phyloP scores from a whole-genome alignment of 2,113 vertebrate species.

The Carassius auratus region DNA sequence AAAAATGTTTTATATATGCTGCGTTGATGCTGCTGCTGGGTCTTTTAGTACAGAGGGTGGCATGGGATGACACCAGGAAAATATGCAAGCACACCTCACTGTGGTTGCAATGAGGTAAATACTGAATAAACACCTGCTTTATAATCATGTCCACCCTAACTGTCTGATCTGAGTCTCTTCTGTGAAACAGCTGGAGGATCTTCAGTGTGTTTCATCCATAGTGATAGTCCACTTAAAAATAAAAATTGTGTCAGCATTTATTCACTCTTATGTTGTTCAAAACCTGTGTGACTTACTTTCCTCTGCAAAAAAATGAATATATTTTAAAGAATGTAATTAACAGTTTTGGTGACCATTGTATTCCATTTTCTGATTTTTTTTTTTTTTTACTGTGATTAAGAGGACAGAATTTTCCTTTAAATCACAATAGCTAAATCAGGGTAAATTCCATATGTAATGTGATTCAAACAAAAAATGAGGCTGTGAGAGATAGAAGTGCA shows the following conservation, averaged over 20 bases:
- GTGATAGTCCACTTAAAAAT: not conserved
- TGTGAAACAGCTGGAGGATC: not conserved
- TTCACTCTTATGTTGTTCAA: not conserved
- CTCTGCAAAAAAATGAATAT: not conserved
- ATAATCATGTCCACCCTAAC: not conserved
- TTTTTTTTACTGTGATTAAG: no score
- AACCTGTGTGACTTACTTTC: not conserved
- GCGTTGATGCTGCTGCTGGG: not conserved
- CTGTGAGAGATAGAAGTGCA: no score
- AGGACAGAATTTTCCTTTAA: no score
- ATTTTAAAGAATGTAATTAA: not conserved
- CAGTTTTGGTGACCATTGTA: no score
- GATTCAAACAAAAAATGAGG: no score
- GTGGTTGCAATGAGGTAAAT: slow-evolving; percentile 18
- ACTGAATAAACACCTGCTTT: not conserved
- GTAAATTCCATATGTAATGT: no score
- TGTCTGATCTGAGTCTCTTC: not conserved
- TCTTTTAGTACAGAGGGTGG: not conserved
- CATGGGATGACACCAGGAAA: not conserved
- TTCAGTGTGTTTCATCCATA: no score
- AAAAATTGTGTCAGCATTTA: not conserved
- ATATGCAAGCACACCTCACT: slow-evolving; percentile 23
- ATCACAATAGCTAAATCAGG: not conserved
- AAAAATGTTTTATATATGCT: slow-evolving; percentile 2
- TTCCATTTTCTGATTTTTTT: no score